phyloP scores from a whole-genome alignment of 2,888 invertebrate genomes.

The Lordiphosa fenestrarum region DNA sequence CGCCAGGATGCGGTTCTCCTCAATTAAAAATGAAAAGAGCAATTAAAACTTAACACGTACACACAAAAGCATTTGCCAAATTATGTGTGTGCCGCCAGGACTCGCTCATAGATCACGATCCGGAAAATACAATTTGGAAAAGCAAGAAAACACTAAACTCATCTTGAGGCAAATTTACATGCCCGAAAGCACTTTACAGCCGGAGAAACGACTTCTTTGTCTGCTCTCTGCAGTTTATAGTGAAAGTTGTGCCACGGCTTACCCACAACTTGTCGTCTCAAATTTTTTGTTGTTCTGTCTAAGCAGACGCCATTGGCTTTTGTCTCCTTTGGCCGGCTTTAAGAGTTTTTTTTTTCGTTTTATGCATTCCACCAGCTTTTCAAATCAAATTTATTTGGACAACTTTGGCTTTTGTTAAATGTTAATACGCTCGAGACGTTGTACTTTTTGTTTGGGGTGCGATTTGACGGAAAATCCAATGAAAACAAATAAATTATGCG shows the following conservation, averaged over 20 bases:
- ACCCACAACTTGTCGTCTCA: slow-evolving; percentile 24
- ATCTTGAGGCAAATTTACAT: slow-evolving; percentile 68
- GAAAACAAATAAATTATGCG: slow-evolving; percentile 64
- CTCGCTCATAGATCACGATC: slow-evolving; percentile 61
- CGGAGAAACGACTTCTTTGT: slow-evolving; percentile 59
- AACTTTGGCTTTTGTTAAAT: slow-evolving; percentile 49
- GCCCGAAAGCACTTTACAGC: slow-evolving; percentile 39
- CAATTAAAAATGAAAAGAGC: too few relatives aligned
- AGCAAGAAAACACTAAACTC: slow-evolving; percentile 70
- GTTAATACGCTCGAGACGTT: slow-evolving; percentile 68
- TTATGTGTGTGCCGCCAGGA: too few relatives aligned
- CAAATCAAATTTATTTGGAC: slow-evolving; percentile 61
- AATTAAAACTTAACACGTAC: too few relatives aligned
- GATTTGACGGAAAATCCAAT: slow-evolving; percentile 43
- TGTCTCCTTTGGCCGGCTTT: slow-evolving; percentile 15
- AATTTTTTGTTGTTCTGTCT: slow-evolving; percentile 15
- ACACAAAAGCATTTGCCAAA: neutral
- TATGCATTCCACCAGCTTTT: slow-evolving; percentile 30
- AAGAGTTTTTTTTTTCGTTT: slow-evolving; percentile 9
- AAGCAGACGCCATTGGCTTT: neutral
- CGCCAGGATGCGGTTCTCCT: slow-evolving; percentile 22
- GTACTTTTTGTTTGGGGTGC: slow-evolving; percentile 37
- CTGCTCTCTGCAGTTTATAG: slow-evolving; percentile 49
- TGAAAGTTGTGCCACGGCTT: slow-evolving; percentile 45
- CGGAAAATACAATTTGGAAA: slow-evolving; percentile 62